Conservation (phyloP, 1,140 invertebrate genomes). For the Agrypnia vestita region DNA sequence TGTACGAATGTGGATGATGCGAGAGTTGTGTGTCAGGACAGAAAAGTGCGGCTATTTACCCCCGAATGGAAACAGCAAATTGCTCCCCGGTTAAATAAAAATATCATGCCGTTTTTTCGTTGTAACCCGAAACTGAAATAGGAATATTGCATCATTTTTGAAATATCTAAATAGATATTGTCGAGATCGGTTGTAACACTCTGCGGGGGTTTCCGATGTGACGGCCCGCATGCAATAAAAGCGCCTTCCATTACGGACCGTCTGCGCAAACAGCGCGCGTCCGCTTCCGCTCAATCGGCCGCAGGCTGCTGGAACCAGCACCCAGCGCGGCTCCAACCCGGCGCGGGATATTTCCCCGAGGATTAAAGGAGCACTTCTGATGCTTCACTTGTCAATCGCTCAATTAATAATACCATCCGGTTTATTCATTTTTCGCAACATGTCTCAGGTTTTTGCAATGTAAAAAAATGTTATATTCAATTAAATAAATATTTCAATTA, state of each 20-base stretch:
- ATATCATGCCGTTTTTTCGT: neutral
- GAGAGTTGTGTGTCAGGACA: too few species aligned
- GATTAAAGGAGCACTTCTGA: neutral
- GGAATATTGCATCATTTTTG: neutral
- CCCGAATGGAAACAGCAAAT: too few species aligned
- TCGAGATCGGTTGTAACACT: neutral
- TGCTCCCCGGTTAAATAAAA: too few species aligned
- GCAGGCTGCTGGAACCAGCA: neutral
- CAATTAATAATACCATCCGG: too few species aligned
- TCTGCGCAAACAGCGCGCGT: conserved; percentile 29
- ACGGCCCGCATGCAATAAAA: conserved; percentile 30
- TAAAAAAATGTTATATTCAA: too few species aligned
- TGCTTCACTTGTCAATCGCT: too few species aligned
- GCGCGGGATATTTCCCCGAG: neutral
- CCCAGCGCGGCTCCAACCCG: too few species aligned
- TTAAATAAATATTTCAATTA: too few species aligned
- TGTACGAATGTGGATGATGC: too few species aligned
- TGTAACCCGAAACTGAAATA: neutral
- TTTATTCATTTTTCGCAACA: too few species aligned
- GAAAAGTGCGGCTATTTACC: too few species aligned
- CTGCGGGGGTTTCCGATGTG: neutral
- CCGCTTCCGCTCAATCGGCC: neutral
- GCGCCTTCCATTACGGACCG: conserved; percentile 22
- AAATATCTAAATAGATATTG: conserved; percentile 8
- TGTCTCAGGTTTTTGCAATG: too few species aligned